Conservation (phyloP, 2,888 invertebrate species). For the Dusona sp. region DNA sequence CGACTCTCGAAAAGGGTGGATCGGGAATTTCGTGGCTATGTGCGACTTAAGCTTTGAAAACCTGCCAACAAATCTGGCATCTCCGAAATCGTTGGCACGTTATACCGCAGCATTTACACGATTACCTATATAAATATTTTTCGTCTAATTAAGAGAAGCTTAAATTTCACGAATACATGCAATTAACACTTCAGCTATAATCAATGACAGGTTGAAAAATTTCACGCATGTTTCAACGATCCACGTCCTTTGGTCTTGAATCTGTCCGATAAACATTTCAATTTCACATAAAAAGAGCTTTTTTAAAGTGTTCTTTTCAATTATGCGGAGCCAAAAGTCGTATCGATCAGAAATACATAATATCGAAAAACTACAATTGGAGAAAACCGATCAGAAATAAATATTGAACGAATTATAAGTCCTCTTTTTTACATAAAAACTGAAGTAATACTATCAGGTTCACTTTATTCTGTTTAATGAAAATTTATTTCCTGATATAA, state of each 20-base stretch:
- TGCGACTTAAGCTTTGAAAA: constrained; percentile 50
- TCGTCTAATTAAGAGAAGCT: constrained; percentile 46
- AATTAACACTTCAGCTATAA: constrained; percentile 27
- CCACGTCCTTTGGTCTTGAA: neutral
- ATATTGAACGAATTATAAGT: neutral
- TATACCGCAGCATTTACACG: constrained; percentile 7
- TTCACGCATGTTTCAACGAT: neutral
- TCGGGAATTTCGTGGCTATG: constrained; percentile 26
- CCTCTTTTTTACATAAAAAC: neutral
- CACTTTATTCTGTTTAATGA: too few species aligned
- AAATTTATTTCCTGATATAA: too few species aligned
- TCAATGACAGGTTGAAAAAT: constrained; percentile 15
- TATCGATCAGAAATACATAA: neutral
- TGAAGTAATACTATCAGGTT: neutral
- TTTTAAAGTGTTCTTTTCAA: neutral
- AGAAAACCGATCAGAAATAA: neutral
- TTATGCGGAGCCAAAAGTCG: neutral
- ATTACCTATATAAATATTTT: neutral
- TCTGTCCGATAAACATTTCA: neutral
- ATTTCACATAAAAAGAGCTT: neutral
- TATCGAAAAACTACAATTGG: neutral
- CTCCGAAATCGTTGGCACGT: constrained; percentile 17
- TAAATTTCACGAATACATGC: constrained; percentile 32
- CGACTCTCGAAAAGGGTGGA: neutral
- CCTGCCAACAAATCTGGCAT: constrained; percentile 53